These are phyloP conservation scores for Oenanthe melanoleuca DNA, from an alignment of 2,113 vertebrate genomes.

Conservation along the genomic window DNA sequence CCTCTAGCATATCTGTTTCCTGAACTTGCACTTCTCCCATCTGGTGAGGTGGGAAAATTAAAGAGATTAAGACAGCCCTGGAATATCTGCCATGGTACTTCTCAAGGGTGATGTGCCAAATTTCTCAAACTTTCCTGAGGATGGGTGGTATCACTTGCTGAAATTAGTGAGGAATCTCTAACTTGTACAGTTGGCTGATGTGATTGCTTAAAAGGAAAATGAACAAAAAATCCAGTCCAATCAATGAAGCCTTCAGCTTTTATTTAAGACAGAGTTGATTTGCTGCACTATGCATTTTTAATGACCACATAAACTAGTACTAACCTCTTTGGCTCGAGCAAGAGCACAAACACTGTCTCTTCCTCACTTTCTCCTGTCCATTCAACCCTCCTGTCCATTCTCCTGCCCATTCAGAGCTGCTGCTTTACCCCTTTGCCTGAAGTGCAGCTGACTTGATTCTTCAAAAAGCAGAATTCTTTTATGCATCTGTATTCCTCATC, in stretches of 20 bases:
- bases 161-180: not conserved
- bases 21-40: not conserved
- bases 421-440: not conserved
- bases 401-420: not conserved
- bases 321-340: not conserved
- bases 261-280: not conserved
- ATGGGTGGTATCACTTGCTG: not conserved
- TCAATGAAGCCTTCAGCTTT: not conserved
- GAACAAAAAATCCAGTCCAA: not conserved
- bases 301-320: not conserved
- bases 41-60: not conserved
- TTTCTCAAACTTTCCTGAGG: not conserved
- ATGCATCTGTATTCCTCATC: not conserved
- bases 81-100: not conserved
- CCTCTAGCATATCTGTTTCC: not conserved
- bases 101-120: not conserved
- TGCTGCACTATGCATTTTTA: not conserved
- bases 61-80: not conserved
- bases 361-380: accelerated
- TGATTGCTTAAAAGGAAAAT: not conserved
- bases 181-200: not conserved
- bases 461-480: not conserved
- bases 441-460: not conserved
- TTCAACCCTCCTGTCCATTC: not conserved
- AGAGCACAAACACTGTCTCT: not conserved